These are phyloP conservation scores for Miltochrista miniata DNA, from an alignment of 2,888 invertebrate species.

Conservation along the genomic window DNA sequence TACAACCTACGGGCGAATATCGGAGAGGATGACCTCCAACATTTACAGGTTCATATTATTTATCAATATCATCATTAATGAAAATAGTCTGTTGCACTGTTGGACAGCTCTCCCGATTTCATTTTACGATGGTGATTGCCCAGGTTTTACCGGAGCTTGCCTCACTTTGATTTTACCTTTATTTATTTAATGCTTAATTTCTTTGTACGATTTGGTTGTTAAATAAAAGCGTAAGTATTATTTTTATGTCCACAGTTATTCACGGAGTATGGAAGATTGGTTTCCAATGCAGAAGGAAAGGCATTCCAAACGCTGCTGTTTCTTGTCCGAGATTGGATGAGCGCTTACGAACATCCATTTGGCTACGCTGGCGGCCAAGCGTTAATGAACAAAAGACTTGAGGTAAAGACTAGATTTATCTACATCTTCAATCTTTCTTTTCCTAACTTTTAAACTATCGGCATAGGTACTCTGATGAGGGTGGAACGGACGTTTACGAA, in stretches of 20 bases:
- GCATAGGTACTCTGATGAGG: no score
- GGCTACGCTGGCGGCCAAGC: slow-evolving; percentile 93
- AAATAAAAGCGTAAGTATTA: neutral
- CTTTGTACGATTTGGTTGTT: no score
- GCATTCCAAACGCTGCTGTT: slow-evolving; percentile 94
- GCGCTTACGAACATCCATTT: slow-evolving; percentile 95
- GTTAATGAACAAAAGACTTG: slow-evolving; percentile 92
- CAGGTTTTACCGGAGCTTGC: no score
- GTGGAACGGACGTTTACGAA: no score
- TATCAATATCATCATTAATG: neutral
- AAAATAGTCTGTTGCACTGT: neutral
- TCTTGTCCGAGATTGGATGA: slow-evolving; percentile 97
- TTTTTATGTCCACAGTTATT: slow-evolving; percentile 88
- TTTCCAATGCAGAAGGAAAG: slow-evolving; percentile 89
- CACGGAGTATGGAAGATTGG: slow-evolving; percentile 98
- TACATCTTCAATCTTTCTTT: no score
- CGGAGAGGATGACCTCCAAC: slow-evolving; percentile 98
- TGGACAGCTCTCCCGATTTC: no score
- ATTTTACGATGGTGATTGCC: no score
- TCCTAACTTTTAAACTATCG: no score
- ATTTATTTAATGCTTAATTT: no score
- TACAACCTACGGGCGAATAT: slow-evolving; percentile 98
- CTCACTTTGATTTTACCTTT: no score
- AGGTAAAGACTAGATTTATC: slow-evolving; percentile 83
- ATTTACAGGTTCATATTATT: slow-evolving; percentile 86